Evolutionary conservation across 2,888 invertebrate species (phyloP).

Genomic region (Saturnia pavonia): DNA sequence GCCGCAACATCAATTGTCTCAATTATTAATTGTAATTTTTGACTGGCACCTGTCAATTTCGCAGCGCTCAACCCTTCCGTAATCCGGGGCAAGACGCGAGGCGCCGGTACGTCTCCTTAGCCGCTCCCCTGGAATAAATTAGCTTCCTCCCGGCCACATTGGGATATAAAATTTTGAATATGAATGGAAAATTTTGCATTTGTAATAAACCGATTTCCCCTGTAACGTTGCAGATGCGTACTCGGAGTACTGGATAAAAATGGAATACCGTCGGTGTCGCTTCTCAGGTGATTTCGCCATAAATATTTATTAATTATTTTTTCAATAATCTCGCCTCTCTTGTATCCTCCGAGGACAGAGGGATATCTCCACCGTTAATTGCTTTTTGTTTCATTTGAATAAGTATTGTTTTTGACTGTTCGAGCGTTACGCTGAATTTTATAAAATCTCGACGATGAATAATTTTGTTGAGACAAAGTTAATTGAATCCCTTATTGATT

Average conservation of each 20-base stretch:
- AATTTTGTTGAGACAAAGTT: slow-evolving; percentile 63
- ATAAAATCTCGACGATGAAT: slow-evolving; percentile 74
- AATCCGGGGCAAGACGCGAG: slow-evolving; percentile 78
- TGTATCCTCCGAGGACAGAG: slow-evolving; percentile 74
- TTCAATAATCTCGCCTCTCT: slow-evolving; percentile 79
- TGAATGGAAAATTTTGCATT: slow-evolving; percentile 94
- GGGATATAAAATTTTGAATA: slow-evolving; percentile 95
- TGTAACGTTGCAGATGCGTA: slow-evolving; percentile 75
- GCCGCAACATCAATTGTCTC: slow-evolving; percentile 53
- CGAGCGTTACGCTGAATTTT: slow-evolving; percentile 68
- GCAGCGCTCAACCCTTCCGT: slow-evolving; percentile 77
- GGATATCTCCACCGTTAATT: slow-evolving; percentile 79
- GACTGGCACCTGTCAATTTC: slow-evolving; percentile 81
- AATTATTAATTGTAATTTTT: slow-evolving; percentile 82
- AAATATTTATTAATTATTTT: slow-evolving; percentile 83
- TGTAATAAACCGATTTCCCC: slow-evolving; percentile 88
- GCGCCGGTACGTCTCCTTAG: slow-evolving; percentile 71
- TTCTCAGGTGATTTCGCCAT: slow-evolving; percentile 79
- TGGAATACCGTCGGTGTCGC: slow-evolving; percentile 63
- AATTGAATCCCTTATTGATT: slow-evolving; percentile 64
- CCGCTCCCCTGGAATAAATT: slow-evolving; percentile 87
- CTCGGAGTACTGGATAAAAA: slow-evolving; percentile 72
- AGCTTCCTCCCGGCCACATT: slow-evolving; percentile 85
- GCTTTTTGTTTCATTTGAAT: slow-evolving; percentile 82
- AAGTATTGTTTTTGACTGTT: slow-evolving; percentile 81